Conservation (phyloP, 1,140 invertebrate species). For the Brachystomella parvula region DNA sequence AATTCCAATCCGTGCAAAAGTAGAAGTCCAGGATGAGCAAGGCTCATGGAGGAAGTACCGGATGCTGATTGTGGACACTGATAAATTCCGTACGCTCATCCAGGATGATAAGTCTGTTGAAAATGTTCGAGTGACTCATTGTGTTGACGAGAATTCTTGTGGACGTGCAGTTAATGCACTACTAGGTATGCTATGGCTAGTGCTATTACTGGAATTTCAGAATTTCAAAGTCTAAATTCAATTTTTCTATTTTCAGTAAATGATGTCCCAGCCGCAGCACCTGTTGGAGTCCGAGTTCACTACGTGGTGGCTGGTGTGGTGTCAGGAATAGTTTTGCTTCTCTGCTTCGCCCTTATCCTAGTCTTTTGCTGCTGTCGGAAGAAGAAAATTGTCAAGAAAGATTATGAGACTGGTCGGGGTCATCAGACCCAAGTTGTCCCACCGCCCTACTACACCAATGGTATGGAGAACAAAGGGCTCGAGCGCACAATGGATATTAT, state of each 20-base stretch:
- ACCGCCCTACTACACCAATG: conserved; percentile 73
- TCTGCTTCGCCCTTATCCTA: conserved; percentile 65
- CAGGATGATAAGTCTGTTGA: conserved; percentile 30
- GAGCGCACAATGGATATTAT: conserved; percentile 77
- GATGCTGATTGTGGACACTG: conserved; percentile 26
- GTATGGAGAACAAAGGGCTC: conserved; percentile 81
- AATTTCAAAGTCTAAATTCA: not conserved
- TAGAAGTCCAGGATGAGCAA: conserved; percentile 35
- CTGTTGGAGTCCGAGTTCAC: conserved; percentile 30
- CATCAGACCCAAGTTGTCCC: conserved; percentile 68
- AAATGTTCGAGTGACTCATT: conserved; percentile 34
- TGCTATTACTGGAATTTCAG: not conserved
- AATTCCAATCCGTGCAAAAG: conserved; percentile 56
- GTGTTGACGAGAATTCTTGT: conserved; percentile 33
- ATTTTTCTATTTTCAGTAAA: conserved; percentile 24
- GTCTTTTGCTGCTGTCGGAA: conserved; percentile 79
- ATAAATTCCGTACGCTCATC: conserved; percentile 31
- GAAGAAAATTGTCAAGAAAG: conserved; percentile 68
- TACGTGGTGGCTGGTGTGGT: conserved; percentile 49
- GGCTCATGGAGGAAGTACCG: conserved; percentile 34
- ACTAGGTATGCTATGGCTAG: conserved; percentile 23
- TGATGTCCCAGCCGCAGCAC: conserved; percentile 35
- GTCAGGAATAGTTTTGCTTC: conserved; percentile 66
- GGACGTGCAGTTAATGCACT: conserved; percentile 36
- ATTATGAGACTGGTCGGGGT: conserved; percentile 76